Conservation (phyloP, 2,113 vertebrate genomes). For the Furnarius figulus region DNA sequence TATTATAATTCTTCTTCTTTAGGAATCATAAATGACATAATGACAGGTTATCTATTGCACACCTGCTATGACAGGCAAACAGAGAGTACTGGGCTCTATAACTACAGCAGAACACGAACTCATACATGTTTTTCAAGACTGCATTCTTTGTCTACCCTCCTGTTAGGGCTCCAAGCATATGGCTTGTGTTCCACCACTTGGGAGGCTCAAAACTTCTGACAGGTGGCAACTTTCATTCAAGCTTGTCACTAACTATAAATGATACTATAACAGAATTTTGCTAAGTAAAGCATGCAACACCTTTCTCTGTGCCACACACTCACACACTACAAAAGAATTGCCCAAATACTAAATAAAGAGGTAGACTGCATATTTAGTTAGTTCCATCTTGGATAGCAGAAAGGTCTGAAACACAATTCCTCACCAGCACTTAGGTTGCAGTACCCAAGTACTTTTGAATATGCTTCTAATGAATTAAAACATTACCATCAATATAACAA, state of each 20-base stretch:
- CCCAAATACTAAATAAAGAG: not conserved
- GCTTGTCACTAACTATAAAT: not conserved
- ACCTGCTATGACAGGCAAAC: not conserved
- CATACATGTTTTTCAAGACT: not conserved
- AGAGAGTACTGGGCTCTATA: accelerated
- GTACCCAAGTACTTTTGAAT: not conserved
- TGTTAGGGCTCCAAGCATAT: not conserved
- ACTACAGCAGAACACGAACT: not conserved
- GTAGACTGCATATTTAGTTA: not conserved
- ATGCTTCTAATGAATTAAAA: not conserved
- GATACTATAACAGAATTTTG: not conserved
- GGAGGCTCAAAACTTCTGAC: not conserved
- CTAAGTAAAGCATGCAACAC: not conserved
- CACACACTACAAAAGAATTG: not conserved
- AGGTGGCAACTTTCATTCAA: not conserved
- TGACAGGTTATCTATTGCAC: not conserved
- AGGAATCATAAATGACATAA: not conserved
- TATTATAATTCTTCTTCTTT: not conserved
- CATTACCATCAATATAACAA: not conserved
- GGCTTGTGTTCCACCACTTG: not conserved
- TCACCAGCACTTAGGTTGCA: not conserved
- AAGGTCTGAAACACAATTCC: not conserved
- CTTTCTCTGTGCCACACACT: not conserved
- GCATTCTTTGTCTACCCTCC: not conserved
- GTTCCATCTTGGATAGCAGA: not conserved